Evolutionary conservation across 2,113 vertebrate species (phyloP).

Genomic region (Lynx canadensis): DNA sequence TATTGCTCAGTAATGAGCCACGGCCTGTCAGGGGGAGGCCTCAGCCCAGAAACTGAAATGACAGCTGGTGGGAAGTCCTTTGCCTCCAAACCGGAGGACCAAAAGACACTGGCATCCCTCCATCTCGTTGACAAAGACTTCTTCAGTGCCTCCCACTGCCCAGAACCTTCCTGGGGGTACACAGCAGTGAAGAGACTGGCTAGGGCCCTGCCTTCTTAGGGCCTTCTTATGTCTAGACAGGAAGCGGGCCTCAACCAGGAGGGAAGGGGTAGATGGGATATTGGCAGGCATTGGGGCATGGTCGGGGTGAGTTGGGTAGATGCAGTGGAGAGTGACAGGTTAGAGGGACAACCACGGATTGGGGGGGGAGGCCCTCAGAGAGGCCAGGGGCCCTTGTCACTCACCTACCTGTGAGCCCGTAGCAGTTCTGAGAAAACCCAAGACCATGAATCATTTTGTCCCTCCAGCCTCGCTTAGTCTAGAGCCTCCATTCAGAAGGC

Average conservation of each 20-base stretch:
- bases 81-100: not conserved
- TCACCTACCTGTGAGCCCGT: not conserved
- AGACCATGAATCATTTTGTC: not conserved
- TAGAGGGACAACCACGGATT: not conserved
- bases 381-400: not conserved
- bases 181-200: not conserved
- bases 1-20: conserved; percentile 36
- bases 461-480: not conserved
- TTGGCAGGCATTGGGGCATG: not conserved
- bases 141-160: not conserved
- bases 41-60: not conserved
- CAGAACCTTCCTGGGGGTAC: not conserved
- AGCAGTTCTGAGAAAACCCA: conserved; percentile 24
- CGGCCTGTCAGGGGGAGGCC: not conserved
- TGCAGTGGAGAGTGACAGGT: not conserved
- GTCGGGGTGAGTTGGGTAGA: not conserved
- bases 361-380: not conserved
- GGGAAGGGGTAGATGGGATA: not conserved
- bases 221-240: not conserved
- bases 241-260: not conserved
- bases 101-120: not conserved
- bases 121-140: not conserved
- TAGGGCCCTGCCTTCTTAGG: not conserved
- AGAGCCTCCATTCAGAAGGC: not conserved
- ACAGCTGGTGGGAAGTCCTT: not conserved